Evolutionary conservation across 2,888 invertebrate genomes (phyloP).

Genomic region (Chrysomela aeneicollis): DNA sequence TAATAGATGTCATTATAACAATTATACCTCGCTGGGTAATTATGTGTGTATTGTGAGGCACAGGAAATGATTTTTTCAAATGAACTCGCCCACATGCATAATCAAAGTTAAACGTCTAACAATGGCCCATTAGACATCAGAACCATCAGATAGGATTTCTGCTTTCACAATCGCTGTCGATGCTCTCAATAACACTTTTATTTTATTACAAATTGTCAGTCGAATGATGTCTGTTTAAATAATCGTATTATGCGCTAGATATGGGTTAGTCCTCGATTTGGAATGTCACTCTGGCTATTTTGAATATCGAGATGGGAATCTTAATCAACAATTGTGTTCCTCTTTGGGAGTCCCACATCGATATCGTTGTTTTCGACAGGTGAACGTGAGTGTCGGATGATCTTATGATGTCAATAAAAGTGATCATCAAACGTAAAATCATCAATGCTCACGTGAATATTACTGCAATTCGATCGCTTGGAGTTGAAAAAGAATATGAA

Average conservation of each 20-base stretch:
- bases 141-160: conserved; percentile 57
- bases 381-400: background rate
- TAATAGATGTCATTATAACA: conserved; percentile 63
- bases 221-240: conserved; percentile 37
- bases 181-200: conserved; percentile 55
- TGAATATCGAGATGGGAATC: conserved; percentile 31
- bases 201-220: conserved; percentile 49
- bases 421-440: too few species aligned
- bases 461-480: too few species aligned
- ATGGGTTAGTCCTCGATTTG: conserved; percentile 34
- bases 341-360: background rate
- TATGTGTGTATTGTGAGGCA: conserved; percentile 61
- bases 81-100: conserved; percentile 63
- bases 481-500: too few species aligned
- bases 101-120: conserved; percentile 63
- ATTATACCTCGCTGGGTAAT: conserved; percentile 61
- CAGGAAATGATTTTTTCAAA: conserved; percentile 63
- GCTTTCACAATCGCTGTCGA: conserved; percentile 56
- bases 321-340: conserved; percentile 25
- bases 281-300: conserved; percentile 36
- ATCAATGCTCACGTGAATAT: too few species aligned
- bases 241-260: conserved; percentile 26
- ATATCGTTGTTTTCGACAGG: background rate
- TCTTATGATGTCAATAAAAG: background rate
- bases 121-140: conserved; percentile 61